Evolutionary conservation across 2,888 invertebrate genomes (phyloP).

Genomic region (Pristionchus japonicus): DNA sequence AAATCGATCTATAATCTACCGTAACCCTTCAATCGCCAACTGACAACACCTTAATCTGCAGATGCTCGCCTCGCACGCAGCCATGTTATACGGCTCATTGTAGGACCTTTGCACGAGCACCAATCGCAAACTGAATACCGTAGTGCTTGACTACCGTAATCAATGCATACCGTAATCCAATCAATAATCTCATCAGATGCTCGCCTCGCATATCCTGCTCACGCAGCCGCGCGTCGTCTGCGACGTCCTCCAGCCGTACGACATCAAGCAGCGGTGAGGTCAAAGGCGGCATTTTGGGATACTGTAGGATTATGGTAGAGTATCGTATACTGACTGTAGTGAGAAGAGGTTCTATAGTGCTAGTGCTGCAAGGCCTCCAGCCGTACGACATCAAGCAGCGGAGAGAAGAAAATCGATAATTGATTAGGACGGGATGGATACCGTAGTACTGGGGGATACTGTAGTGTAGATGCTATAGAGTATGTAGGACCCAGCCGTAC

Average conservation of each 20-base stretch:
- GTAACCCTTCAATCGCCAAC: no score
- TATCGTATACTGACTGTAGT: no score
- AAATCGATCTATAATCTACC: no score
- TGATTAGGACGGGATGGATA: no score
- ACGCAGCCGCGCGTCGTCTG: constrained; percentile 32
- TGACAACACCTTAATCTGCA: background rate
- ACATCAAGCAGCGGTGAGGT: constrained; percentile 31
- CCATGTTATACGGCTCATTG: no score
- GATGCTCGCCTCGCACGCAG: no score
- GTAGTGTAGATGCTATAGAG: no score
- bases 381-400: constrained; percentile 34
- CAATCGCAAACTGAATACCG: background rate
- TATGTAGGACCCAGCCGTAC: background rate
- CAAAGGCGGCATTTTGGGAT: no score
- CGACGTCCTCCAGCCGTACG: constrained; percentile 22
- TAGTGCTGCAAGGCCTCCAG: no score
- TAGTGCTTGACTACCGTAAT: background rate
- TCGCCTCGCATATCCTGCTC: constrained; percentile 28
- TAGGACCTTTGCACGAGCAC: no score
- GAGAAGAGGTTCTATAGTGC: no score
- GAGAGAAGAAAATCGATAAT: no score
- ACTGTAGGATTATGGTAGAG: background rate
- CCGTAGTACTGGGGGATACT: background rate
- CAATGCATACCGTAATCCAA: background rate
- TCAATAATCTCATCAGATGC: background rate